These are phyloP conservation scores for Grammomys surdaster DNA, from an alignment of 2,113 vertebrate species.

Conservation along the genomic window DNA sequence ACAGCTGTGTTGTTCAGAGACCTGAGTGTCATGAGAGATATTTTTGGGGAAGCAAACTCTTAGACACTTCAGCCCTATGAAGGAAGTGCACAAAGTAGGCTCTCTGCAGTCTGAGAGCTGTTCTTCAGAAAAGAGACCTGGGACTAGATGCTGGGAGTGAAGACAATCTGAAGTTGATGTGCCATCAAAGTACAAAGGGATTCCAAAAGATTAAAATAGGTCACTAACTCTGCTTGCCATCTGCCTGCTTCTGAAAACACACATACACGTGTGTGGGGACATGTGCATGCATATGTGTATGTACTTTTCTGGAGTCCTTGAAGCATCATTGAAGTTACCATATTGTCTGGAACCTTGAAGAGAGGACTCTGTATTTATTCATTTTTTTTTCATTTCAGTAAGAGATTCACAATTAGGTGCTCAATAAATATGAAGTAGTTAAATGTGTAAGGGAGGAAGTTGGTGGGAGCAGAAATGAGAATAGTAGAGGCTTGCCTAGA, in stretches of 20 bases:
- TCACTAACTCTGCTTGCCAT: background rate
- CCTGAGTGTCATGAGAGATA: background rate
- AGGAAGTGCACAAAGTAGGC: background rate
- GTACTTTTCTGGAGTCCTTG: background rate
- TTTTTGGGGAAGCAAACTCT: background rate
- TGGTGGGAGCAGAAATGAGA: background rate
- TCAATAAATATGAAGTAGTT: conserved; percentile 21
- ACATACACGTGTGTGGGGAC: background rate
- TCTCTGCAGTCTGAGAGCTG: background rate
- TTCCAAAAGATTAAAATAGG: background rate
- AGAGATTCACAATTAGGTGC: background rate
- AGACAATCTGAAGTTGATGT: conserved; percentile 1
- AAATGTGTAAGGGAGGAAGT: conserved; percentile 1
- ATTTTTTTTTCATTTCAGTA: background rate
- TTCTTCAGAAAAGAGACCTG: background rate
- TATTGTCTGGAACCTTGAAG: conserved; percentile 20
- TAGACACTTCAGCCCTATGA: background rate
- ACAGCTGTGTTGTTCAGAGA: background rate
- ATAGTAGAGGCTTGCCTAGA: background rate
- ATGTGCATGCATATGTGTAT: background rate
- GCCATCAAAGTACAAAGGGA: background rate
- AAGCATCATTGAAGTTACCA: background rate
- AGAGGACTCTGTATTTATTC: background rate
- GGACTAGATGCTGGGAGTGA: background rate
- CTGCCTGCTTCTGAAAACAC: background rate